Evolutionary conservation across 53 echinoderm and acorn worm species (phyloP).

Genomic region (Holothuria leucospilota): DNA sequence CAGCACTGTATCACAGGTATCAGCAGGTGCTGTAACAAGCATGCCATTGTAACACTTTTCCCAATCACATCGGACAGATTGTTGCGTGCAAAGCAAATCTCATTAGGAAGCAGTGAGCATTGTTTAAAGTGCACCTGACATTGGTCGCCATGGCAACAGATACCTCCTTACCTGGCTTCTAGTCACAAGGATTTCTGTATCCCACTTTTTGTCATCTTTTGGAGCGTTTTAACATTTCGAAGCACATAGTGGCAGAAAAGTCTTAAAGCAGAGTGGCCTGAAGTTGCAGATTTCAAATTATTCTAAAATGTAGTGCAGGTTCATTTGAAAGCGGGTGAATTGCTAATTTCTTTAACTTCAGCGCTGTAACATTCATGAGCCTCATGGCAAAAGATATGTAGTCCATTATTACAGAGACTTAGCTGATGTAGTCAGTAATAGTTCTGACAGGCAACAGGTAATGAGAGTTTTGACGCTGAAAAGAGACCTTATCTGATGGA

Average conservation of each 20-base stretch:
- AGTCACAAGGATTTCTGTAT: no score
- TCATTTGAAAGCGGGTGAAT: background rate
- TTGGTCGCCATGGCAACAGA: conserved; percentile 11
- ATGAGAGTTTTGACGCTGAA: no score
- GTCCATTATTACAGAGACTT: no score
- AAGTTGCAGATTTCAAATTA: background rate
- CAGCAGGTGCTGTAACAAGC: conserved; percentile 24
- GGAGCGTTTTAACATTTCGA: no score
- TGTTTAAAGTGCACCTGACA: conserved; percentile 37
- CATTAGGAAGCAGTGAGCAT: conserved; percentile 32
- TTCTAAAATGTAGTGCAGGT: background rate
- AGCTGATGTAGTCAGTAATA: no score
- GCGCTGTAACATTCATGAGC: no score
- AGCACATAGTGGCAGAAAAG: background rate
- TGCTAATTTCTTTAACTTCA: background rate
- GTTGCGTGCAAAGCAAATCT: conserved; percentile 42
- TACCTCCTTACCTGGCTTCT: conserved; percentile 4
- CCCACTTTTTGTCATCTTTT: no score
- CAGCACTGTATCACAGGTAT: background rate
- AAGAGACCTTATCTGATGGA: no score
- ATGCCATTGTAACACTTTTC: conserved; percentile 24
- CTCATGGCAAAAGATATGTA: no score
- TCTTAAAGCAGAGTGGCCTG: background rate
- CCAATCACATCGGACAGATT: background rate
- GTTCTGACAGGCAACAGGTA: no score